phyloP scores from a whole-genome alignment of 2,797 vertebrate species.

The Perodicticus potto region DNA sequence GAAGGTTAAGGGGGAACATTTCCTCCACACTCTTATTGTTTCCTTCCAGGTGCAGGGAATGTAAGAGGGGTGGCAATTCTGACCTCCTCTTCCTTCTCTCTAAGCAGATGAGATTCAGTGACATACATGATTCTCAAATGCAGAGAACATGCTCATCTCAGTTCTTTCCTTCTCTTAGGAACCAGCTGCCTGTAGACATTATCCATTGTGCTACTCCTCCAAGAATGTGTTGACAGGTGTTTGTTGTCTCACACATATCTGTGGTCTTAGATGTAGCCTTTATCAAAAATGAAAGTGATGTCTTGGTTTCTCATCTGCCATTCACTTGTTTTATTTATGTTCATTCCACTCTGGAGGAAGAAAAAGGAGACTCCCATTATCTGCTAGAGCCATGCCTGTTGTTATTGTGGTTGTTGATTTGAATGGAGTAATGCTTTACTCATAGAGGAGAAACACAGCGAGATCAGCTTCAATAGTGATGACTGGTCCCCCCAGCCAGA shows the following conservation, averaged over 20 bases:
- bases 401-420: background rate
- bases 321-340: constrained; percentile 8
- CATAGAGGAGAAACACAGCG: background rate
- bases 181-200: background rate
- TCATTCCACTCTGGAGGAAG: background rate
- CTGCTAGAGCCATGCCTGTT: background rate
- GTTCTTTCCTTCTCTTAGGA: background rate
- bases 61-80: background rate
- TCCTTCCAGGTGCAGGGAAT: background rate
- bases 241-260: background rate
- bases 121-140: background rate
- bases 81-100: background rate
- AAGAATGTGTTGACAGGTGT: background rate
- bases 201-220: background rate
- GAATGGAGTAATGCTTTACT: background rate
- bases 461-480: background rate
- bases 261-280: background rate
- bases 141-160: background rate
- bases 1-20: background rate
- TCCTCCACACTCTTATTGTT: background rate
- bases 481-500: background rate
- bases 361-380: background rate
- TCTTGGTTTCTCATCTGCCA: background rate
- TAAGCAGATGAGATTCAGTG: background rate
- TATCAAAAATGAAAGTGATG: background rate